These are phyloP conservation scores for Ophonus ardosiacus DNA, from an alignment of 2,888 invertebrate genomes.

Conservation along the genomic window DNA sequence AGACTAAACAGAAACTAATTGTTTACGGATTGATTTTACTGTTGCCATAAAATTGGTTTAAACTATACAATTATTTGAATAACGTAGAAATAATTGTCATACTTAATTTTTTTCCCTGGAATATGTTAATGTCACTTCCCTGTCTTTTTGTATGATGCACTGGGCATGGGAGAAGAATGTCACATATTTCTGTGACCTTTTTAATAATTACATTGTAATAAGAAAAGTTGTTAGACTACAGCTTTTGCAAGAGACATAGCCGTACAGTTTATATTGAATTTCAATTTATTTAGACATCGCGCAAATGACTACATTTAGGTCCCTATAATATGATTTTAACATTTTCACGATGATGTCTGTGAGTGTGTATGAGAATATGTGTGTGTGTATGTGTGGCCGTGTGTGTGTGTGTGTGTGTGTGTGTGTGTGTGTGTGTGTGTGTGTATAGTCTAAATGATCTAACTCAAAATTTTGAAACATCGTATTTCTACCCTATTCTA, in stretches of 20 bases:
- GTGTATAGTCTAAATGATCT: no score
- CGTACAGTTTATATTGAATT: no score
- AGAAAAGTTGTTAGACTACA: background rate
- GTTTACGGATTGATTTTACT: background rate
- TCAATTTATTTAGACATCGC: no score
- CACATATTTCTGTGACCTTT: background rate
- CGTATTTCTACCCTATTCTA: no score
- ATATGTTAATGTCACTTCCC: background rate
- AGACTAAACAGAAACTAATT: background rate
- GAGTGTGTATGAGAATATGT: no score
- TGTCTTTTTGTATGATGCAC: background rate
- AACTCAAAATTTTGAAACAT: no score
- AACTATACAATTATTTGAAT: background rate
- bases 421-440: no score
- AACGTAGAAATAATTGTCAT: background rate
- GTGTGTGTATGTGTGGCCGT: no score
- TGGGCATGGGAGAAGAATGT: background rate
- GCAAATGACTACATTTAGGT: no score
- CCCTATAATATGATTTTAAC: no score
- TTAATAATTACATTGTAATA: constrained; percentile 31
- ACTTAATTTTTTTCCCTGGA: background rate
- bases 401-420: no score
- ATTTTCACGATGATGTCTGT: no score
- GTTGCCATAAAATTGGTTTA: background rate
- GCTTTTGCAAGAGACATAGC: background rate